Conservation (phyloP, 2,888 invertebrate species). For the Cancer borealis region DNA sequence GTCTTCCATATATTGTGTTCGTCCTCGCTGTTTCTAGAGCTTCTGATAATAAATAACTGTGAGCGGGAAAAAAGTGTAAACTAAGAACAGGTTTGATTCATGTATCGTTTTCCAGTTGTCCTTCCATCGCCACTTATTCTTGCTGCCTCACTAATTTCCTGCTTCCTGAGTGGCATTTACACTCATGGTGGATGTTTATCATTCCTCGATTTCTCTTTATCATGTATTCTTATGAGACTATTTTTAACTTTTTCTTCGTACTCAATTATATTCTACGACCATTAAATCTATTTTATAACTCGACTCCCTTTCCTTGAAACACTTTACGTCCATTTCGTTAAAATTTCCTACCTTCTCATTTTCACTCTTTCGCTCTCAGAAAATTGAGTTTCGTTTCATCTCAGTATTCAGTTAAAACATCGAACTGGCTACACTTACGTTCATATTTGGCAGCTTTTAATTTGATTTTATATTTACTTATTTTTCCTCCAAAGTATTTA, state of each 20-base stretch:
- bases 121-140: not conserved
- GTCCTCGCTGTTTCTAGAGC: not conserved
- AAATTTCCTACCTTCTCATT: not conserved
- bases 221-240: not conserved
- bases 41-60: not conserved
- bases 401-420: not conserved
- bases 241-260: not conserved
- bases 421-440: not conserved
- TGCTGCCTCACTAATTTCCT: not conserved
- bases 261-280: not conserved
- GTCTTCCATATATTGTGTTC: not conserved
- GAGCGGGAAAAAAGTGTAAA: not conserved
- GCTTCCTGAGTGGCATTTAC: conserved; percentile 27
- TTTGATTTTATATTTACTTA: too few relatives aligned
- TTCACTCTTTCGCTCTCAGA: not conserved
- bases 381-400: not conserved
- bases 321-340: not conserved
- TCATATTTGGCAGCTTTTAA: too few relatives aligned
- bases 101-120: not conserved
- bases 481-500: too few relatives aligned
- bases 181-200: not conserved
- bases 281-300: not conserved
- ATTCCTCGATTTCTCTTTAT: not conserved
- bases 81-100: conserved; percentile 27
- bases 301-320: not conserved